Conservation (phyloP, 1,140 invertebrate genomes). For the Brachionus rotundiformis region DNA sequence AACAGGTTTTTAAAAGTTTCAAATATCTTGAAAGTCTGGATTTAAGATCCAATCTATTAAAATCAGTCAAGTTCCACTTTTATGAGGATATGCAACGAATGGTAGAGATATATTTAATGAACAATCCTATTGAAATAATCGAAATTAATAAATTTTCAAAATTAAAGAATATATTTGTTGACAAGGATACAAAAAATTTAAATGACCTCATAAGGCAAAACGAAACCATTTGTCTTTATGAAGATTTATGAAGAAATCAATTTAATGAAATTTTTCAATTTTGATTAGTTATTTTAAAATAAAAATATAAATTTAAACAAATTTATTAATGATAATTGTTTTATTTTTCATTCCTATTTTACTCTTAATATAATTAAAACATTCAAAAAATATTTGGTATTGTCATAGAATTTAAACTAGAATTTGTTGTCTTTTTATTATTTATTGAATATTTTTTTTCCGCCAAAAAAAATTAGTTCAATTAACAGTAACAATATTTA, state of each 20-base stretch:
- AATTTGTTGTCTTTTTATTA: too few species aligned
- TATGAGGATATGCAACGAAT: background rate
- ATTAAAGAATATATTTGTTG: background rate
- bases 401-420: too few species aligned
- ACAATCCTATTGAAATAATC: background rate
- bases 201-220: background rate
- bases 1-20: background rate
- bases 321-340: too few species aligned
- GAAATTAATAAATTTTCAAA: background rate
- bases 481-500: too few species aligned
- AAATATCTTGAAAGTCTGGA: background rate
- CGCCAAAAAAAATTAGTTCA: too few species aligned
- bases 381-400: too few species aligned
- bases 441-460: too few species aligned
- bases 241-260: background rate
- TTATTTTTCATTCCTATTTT: too few species aligned
- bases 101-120: background rate
- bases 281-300: too few species aligned
- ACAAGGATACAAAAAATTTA: background rate
- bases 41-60: background rate
- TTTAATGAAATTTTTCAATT: too few species aligned
- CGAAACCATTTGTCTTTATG: background rate
- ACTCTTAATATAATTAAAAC: too few species aligned
- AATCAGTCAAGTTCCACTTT: background rate
- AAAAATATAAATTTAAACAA: too few species aligned